These are phyloP conservation scores for Drosophila funebris DNA, from an alignment of 1,140 invertebrate species.

Conservation along the genomic window DNA sequence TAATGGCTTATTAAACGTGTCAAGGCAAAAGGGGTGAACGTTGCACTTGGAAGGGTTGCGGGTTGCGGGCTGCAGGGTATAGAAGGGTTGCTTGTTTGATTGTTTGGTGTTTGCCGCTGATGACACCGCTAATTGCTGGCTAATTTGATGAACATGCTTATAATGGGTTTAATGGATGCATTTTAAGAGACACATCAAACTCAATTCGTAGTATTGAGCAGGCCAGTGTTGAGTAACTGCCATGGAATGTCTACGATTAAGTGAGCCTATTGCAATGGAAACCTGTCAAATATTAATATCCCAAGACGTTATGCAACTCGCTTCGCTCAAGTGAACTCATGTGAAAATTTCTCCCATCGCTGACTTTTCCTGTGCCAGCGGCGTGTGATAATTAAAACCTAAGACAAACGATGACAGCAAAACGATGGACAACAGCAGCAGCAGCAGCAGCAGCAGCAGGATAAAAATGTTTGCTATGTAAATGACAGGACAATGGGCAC, in stretches of 20 bases:
- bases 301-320: background rate
- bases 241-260: background rate
- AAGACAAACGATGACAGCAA: conserved; percentile 64
- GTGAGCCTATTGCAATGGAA: background rate
- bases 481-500: conserved; percentile 80
- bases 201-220: conserved; percentile 1
- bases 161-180: conserved; percentile 47
- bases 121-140: conserved; percentile 79
- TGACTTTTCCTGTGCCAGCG: conserved; percentile 48
- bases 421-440: conserved; percentile 3
- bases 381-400: conserved; percentile 76
- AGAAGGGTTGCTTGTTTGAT: conserved; percentile 39
- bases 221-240: conserved; percentile 13
- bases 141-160: conserved; percentile 59
- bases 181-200: conserved; percentile 4
- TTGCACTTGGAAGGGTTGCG: too few relatives aligned
- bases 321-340: conserved; percentile 79
- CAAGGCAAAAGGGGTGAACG: conserved; percentile 20
- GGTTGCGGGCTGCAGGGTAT: too few relatives aligned
- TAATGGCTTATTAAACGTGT: conserved; percentile 72
- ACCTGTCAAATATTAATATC: conserved; percentile 9
- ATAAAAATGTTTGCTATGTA: conserved; percentile 73
- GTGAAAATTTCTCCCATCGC: conserved; percentile 58
- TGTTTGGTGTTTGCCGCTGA: conserved; percentile 53
- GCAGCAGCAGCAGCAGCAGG: conserved; percentile 13